A percentile compares a stretch with the other conserved stretches of the same genome.
Conservation (phyloP, 2,888 invertebrate species). For the Microctonus brassicae region DNA sequence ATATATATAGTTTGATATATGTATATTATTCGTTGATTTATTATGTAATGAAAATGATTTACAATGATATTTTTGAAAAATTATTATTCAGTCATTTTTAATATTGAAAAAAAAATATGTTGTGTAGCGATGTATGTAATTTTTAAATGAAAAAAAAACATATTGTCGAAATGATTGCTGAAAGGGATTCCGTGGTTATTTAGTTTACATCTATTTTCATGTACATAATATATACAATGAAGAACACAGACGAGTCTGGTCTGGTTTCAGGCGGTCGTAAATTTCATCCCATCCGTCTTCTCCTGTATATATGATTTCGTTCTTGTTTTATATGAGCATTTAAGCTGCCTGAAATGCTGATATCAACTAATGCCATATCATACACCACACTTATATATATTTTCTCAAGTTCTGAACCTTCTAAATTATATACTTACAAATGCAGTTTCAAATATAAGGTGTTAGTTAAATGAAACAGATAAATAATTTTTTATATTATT, state of each 20-base stretch:
- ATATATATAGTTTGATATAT: too few relatives aligned
- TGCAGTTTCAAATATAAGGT: not conserved
- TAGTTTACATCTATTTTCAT: not conserved
- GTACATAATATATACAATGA: conserved; percentile 1
- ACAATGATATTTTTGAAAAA: too few relatives aligned
- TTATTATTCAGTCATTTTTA: too few relatives aligned
- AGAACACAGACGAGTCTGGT: conserved; percentile 42
- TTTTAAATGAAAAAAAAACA: too few relatives aligned
- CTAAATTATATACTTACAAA: too few relatives aligned
- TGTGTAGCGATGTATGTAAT: too few relatives aligned
- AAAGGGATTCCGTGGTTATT: not conserved
- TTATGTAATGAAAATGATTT: not conserved
- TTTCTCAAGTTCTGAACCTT: too few relatives aligned
- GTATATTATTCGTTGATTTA: not conserved
- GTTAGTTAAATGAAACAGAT: not conserved
- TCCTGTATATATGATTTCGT: not conserved
- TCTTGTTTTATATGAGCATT: not conserved
- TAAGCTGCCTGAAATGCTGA: not conserved
- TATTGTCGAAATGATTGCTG: not conserved
- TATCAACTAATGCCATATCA: not conserved
- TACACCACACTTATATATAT: not conserved
- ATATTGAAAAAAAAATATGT: too few relatives aligned
- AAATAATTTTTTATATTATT: conserved; percentile 8
- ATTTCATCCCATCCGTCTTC: conserved; percentile 52
- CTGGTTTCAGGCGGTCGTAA: conserved; percentile 47